Conservation (phyloP, 2,113 vertebrate genomes). For the Calonectris borealis region DNA sequence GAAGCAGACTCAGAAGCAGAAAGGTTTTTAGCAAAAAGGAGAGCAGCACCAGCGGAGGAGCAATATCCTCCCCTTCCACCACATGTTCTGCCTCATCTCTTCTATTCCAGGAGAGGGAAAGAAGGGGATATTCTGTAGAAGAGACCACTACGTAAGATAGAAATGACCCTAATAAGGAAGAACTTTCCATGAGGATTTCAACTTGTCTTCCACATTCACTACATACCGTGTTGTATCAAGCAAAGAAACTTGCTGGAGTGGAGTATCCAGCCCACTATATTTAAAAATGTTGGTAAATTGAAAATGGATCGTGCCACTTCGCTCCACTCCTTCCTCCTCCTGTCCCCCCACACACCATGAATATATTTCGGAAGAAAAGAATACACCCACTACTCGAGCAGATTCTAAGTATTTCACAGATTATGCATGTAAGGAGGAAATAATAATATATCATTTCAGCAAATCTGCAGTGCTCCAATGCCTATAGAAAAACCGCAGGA, state of each 20-base stretch:
- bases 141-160: not conserved
- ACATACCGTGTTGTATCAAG: too few relatives aligned
- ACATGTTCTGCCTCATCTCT: not conserved
- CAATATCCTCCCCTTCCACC: not conserved
- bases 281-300: not conserved
- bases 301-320: not conserved
- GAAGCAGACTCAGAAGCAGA: not conserved
- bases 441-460: not conserved
- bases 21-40: not conserved
- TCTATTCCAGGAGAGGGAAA: not conserved
- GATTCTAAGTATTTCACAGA: not conserved
- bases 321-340: not conserved
- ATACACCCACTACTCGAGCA: not conserved
- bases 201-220: not conserved
- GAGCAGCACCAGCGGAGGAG: not conserved
- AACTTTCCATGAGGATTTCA: not conserved
- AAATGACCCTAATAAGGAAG: not conserved
- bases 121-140: not conserved
- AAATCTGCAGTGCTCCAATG: not conserved
- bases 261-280: not conserved
- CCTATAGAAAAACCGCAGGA: not conserved
- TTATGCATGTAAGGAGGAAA: not conserved
- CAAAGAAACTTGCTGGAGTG: not conserved
- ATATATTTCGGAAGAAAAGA: slow-evolving; percentile 3
- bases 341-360: not conserved